Evolutionary conservation across 2,113 vertebrate genomes (phyloP).

Genomic region (Neolamprologus variostigma): DNA sequence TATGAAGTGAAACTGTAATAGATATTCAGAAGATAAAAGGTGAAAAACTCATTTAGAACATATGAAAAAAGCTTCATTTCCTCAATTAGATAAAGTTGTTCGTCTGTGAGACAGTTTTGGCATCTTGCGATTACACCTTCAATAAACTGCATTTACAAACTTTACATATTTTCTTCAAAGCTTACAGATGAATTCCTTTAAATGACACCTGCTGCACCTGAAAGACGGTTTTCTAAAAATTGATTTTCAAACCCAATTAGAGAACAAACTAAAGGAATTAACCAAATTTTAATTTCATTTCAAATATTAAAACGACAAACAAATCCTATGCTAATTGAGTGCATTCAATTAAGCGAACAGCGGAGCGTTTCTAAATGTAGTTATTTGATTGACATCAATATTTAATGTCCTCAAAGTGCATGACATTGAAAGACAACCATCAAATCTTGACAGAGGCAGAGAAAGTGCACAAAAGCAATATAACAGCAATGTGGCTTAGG

Average conservation of each 20-base stretch:
- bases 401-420: slow-evolving; percentile 12
- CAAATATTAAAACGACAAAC: not conserved
- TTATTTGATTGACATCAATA: not conserved
- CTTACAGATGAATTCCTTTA: not conserved
- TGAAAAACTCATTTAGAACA: slow-evolving; percentile 51
- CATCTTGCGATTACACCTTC: not conserved
- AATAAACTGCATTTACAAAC: not conserved
- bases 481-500: not conserved
- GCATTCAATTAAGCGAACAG: not conserved
- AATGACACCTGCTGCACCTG: not conserved
- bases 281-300: not conserved
- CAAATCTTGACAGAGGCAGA: slow-evolving; percentile 37
- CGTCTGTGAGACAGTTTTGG: slow-evolving; percentile 13
- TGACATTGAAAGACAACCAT: not conserved
- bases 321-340: not conserved
- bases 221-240: not conserved
- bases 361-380: not conserved
- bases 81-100: slow-evolving; percentile 29
- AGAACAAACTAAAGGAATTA: not conserved
- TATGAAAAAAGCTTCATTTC: slow-evolving; percentile 51
- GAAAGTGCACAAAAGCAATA: slow-evolving; percentile 6
- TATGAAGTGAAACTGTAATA: slow-evolving; percentile 37
- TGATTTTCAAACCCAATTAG: not conserved
- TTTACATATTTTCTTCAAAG: not conserved
- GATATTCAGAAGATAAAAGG: slow-evolving; percentile 49